These are phyloP conservation scores for Dryomyza anilis DNA, from an alignment of 2,888 invertebrate genomes.

Conservation along the genomic window DNA sequence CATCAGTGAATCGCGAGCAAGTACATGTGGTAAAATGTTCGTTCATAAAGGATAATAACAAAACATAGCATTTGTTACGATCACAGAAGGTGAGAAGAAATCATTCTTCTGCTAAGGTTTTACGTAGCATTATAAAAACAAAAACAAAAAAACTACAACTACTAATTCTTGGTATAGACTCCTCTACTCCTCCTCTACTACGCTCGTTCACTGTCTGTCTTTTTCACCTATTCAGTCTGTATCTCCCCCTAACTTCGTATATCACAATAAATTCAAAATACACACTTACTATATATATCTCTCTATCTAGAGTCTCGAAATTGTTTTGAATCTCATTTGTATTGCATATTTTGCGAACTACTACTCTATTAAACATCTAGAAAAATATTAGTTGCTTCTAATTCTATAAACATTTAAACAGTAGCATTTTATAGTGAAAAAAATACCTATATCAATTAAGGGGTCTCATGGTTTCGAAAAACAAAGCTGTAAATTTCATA, in stretches of 20 bases:
- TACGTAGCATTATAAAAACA: constrained; percentile 21
- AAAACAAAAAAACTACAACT: too few species aligned
- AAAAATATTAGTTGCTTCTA: constrained; percentile 8
- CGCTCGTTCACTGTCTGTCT: constrained; percentile 19
- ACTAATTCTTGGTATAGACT: constrained; percentile 17
- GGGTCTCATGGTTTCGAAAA: not conserved
- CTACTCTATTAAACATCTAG: constrained; percentile 7
- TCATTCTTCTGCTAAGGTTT: constrained; percentile 16
- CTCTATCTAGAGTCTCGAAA: constrained; percentile 7
- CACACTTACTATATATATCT: not conserved
- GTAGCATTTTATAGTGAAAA: not conserved
- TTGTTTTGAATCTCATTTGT: not conserved
- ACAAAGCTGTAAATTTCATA: not conserved
- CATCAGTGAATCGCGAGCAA: constrained; percentile 21
- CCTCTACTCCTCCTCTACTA: too few species aligned
- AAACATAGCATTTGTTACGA: constrained; percentile 14
- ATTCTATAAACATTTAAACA: too few species aligned
- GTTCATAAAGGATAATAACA: constrained; percentile 8
- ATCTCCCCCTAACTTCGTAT: constrained; percentile 13
- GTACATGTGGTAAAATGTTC: not conserved
- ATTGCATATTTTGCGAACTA: too few species aligned
- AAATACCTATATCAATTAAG: not conserved
- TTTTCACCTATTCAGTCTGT: constrained; percentile 10
- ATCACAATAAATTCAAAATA: constrained; percentile 15
- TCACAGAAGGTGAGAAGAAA: constrained; percentile 28